Evolutionary conservation across 2,797 vertebrate species (phyloP).

Genomic region (Natrix natrix): DNA sequence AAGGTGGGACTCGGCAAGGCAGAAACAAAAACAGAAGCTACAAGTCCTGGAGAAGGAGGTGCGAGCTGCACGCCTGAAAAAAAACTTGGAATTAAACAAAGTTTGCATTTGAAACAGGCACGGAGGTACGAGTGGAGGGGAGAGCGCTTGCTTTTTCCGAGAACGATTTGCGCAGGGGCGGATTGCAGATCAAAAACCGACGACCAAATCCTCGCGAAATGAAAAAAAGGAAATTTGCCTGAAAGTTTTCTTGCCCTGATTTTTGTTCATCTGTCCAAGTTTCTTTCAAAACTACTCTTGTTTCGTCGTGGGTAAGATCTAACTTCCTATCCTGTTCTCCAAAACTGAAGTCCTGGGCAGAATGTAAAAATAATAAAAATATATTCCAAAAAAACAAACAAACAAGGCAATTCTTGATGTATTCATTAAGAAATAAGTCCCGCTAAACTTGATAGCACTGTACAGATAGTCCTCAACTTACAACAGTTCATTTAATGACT

Average conservation of each 20-base stretch:
- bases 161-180: not conserved
- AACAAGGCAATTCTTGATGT: not conserved
- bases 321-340: not conserved
- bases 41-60: not conserved
- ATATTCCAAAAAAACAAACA: no score
- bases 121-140: not conserved
- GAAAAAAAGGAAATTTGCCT: not conserved
- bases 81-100: not conserved
- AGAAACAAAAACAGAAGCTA: not conserved
- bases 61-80: not conserved
- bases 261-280: not conserved
- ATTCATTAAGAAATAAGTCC: not conserved
- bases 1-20: constrained; percentile 10
- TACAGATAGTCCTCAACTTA: not conserved
- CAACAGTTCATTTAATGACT: not conserved
- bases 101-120: not conserved
- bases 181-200: not conserved
- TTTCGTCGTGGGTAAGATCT: not conserved
- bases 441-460: not conserved
- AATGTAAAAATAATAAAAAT: no score
- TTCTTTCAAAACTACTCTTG: not conserved
- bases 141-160: not conserved
- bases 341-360: not conserved
- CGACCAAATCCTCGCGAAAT: not conserved
- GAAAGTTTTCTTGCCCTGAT: not conserved